A percentile compares a stretch with the other conserved stretches of the same genome.
phyloP scores from a whole-genome alignment of 2,888 invertebrate genomes.

The Himalopsyche tibetana region DNA sequence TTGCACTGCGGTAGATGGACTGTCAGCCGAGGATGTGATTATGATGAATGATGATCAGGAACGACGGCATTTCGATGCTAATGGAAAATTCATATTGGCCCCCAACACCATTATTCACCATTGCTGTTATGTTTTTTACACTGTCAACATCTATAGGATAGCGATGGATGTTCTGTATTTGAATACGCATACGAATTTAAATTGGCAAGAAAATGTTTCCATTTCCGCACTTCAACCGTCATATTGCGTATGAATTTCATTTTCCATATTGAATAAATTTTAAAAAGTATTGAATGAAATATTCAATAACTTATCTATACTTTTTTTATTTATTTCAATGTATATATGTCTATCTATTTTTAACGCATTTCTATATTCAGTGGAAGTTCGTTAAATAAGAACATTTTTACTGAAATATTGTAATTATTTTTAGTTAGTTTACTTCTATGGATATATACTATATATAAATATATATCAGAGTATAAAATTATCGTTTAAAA shows the following conservation, averaged over 20 bases:
- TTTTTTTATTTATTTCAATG: too few species aligned
- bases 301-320: too few species aligned
- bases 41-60: slow-evolving; percentile 41
- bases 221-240: neutral
- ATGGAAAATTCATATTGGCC: slow-evolving; percentile 23
- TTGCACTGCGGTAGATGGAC: slow-evolving; percentile 1
- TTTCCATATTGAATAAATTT: neutral
- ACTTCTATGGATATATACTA: too few species aligned
- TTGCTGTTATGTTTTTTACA: neutral
- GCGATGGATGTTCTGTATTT: neutral
- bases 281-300: neutral
- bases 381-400: too few species aligned
- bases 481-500: too few species aligned
- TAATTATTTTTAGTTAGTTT: too few species aligned
- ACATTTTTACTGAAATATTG: too few species aligned
- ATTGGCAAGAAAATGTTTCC: slow-evolving; percentile 16
- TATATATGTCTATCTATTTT: too few species aligned
- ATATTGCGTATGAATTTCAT: neutral
- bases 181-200: neutral
- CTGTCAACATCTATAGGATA: slow-evolving; percentile 10
- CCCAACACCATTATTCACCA: slow-evolving; percentile 8
- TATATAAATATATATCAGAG: too few species aligned
- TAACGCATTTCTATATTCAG: too few species aligned
- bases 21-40: slow-evolving; percentile 22
- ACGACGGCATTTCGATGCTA: slow-evolving; percentile 32